Conservation (phyloP, 2,888 invertebrate genomes). For the Yponomeuta sedellus region DNA sequence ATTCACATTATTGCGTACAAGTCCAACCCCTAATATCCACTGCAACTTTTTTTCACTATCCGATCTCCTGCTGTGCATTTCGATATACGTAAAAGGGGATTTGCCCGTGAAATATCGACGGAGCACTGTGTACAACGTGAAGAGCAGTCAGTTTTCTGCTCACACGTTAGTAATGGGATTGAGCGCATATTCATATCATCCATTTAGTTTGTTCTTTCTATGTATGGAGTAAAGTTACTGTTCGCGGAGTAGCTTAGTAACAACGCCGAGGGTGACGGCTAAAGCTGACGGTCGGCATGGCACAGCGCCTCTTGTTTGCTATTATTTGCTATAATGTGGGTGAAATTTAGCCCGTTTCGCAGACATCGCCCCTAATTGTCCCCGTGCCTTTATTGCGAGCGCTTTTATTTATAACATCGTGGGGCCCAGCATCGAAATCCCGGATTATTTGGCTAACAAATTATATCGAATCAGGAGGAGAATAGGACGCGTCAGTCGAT, state of each 20-base stretch:
- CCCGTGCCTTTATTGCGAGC: conserved; percentile 56
- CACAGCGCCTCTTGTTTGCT: conserved; percentile 64
- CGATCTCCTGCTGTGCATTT: conserved; percentile 69
- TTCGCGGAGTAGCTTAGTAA: conserved; percentile 2
- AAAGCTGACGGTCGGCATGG: conserved; percentile 17
- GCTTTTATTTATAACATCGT: conserved; percentile 42
- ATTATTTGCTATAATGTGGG: conserved; percentile 74
- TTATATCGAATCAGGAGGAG: conserved; percentile 68
- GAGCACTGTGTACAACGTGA: neutral
- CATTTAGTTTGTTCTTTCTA: too few relatives aligned
- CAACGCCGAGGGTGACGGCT: conserved; percentile 44
- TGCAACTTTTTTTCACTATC: conserved; percentile 45
- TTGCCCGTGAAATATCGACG: conserved; percentile 63
- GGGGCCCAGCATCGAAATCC: conserved; percentile 58
- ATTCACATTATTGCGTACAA: conserved; percentile 65
- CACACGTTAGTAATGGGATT: neutral
- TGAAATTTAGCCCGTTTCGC: conserved; percentile 69
- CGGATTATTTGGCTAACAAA: conserved; percentile 76
- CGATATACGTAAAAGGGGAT: conserved; percentile 55
- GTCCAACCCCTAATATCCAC: conserved; percentile 47
- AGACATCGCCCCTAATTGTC: conserved; percentile 62
- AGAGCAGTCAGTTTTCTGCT: neutral
- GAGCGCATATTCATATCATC: too few relatives aligned
- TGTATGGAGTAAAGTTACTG: neutral
- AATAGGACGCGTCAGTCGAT: conserved; percentile 68